These are phyloP conservation scores for Protobothrops flavoviridis DNA, from an alignment of 2,113 vertebrate genomes.

Conservation along the genomic window DNA sequence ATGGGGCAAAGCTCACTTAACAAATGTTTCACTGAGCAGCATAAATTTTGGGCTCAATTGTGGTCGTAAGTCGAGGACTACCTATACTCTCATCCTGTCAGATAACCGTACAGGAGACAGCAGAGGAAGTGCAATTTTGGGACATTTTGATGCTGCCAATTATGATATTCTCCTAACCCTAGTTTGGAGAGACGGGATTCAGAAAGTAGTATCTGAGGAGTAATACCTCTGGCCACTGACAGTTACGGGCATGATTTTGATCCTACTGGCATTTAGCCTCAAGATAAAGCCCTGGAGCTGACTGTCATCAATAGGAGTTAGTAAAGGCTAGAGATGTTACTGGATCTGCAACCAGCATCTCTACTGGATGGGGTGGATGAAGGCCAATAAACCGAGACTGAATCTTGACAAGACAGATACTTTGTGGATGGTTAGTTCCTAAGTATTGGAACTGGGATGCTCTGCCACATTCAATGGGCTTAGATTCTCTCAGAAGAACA, in stretches of 20 bases:
- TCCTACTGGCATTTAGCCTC: not conserved
- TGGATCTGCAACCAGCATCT: not conserved
- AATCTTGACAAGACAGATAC: not conserved
- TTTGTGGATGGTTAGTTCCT: not conserved
- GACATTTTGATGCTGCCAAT: not conserved
- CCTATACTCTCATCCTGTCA: not conserved
- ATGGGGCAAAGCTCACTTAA: too few species aligned
- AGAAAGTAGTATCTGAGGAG: too few species aligned
- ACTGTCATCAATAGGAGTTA: not conserved
- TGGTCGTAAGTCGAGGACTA: too few species aligned
- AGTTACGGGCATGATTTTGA: not conserved
- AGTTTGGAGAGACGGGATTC: not conserved
- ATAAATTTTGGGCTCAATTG: too few species aligned
- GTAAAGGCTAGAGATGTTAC: not conserved
- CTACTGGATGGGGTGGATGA: not conserved
- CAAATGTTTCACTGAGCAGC: too few species aligned
- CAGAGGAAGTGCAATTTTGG: not conserved
- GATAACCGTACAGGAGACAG: not conserved
- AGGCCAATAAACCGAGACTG: not conserved
- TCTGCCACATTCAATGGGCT: too few species aligned
- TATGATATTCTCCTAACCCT: not conserved
- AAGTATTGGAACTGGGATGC: not conserved
- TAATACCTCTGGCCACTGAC: not conserved
- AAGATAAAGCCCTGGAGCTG: not conserved
- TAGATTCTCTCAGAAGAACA: not conserved